Evolutionary conservation across 2,797 vertebrate genomes (phyloP).

Genomic region (Margarornis squamiger): DNA sequence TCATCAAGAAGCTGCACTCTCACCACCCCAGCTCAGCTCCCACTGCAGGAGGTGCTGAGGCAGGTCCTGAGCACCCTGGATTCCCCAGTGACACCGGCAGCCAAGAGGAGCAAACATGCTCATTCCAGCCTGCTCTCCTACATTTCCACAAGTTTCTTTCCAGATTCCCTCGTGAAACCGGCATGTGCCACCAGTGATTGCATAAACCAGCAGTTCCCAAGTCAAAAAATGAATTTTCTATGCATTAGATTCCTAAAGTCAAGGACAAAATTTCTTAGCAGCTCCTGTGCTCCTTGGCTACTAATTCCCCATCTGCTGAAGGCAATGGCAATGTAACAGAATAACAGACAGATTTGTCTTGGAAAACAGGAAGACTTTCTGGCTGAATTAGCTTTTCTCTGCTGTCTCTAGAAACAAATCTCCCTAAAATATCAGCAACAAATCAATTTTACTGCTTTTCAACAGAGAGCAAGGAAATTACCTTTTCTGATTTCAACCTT

Average conservation of each 20-base stretch:
- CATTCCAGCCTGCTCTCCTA: not conserved
- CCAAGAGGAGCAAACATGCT: not conserved
- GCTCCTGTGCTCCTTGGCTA: not conserved
- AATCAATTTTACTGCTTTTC: constrained; percentile 39
- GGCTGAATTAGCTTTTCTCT: not conserved
- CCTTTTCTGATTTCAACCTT: constrained; percentile 23
- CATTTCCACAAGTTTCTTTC: not conserved
- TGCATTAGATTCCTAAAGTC: not conserved
- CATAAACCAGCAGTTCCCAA: not conserved
- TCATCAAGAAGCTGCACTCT: not conserved
- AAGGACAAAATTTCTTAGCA: not conserved
- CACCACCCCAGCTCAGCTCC: not conserved
- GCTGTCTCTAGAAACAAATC: constrained; percentile 15
- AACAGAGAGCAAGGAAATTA: constrained; percentile 26
- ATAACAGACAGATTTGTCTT: not conserved
- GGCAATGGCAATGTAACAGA: not conserved
- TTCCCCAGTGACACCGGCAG: not conserved
- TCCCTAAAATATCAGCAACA: constrained; percentile 31
- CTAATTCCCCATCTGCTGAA: not conserved
- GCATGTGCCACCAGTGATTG: not conserved
- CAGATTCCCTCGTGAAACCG: not conserved
- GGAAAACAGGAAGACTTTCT: not conserved
- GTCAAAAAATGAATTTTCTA: not conserved
- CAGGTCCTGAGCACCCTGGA: not conserved
- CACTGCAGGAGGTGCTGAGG: not conserved